Conservation (phyloP, 2,888 invertebrate species). For the Rhyacophila evoluta region DNA sequence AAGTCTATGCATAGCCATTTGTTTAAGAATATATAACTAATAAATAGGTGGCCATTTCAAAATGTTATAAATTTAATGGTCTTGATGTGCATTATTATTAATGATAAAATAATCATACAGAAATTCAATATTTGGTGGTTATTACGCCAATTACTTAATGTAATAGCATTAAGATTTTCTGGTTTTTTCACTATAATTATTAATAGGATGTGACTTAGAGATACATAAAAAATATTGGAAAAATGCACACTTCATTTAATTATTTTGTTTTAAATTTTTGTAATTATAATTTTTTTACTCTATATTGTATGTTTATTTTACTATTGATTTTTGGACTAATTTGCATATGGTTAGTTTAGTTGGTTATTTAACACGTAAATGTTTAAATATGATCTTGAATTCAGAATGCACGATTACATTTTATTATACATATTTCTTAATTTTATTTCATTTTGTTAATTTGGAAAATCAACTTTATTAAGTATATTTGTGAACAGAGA, state of each 20-base stretch:
- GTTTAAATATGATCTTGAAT: neutral
- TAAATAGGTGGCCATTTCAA: conserved; percentile 48
- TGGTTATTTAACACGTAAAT: neutral
- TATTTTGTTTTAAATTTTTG: conserved; percentile 3
- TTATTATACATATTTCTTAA: conserved; percentile 1
- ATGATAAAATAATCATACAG: conserved; percentile 13
- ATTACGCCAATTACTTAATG: conserved; percentile 2
- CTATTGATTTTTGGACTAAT: neutral
- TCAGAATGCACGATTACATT: conserved; percentile 25
- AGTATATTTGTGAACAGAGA: conserved; percentile 2
- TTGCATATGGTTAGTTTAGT: neutral
- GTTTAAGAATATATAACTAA: conserved; percentile 43
- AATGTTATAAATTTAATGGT: conserved; percentile 31
- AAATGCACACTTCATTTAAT: conserved; percentile 23
- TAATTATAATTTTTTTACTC: neutral
- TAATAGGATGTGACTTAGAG: conserved; percentile 33
- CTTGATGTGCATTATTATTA: conserved; percentile 45
- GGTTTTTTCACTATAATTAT: conserved; percentile 27
- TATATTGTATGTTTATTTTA: neutral
- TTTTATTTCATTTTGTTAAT: neutral
- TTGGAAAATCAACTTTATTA: neutral
- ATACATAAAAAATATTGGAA: neutral
- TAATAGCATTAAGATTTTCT: conserved; percentile 20
- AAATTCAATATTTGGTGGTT: neutral
- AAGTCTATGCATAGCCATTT: conserved; percentile 49